These are phyloP conservation scores for Microctenopoma lineatum DNA, from an alignment of 2,797 vertebrate species.

Conservation along the genomic window DNA sequence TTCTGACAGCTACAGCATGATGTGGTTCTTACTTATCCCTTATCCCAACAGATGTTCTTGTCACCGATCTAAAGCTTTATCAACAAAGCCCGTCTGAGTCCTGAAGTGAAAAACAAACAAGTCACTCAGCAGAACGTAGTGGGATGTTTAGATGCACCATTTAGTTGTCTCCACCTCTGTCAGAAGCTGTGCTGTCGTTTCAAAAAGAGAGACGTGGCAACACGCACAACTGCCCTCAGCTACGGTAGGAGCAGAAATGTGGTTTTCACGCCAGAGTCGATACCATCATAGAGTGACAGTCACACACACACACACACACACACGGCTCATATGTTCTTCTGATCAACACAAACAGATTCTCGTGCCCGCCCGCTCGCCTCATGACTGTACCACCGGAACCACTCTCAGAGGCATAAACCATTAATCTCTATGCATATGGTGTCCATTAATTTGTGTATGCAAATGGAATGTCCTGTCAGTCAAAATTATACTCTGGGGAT, in stretches of 20 bases:
- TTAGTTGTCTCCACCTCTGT: conserved; percentile 28
- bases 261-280: conserved; percentile 67
- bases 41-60: conserved; percentile 32
- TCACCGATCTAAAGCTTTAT: conserved; percentile 21
- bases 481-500: conserved; percentile 43
- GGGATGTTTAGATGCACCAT: conserved; percentile 14
- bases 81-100: conserved; percentile 15
- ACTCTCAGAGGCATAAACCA: conserved; percentile 63
- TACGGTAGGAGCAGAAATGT: conserved; percentile 53
- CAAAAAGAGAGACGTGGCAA: conserved; percentile 49
- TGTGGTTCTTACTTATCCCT: conserved; percentile 11
- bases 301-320: background rate
- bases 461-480: conserved; percentile 59
- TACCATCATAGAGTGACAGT: too few species aligned
- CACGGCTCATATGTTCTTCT: conserved; percentile 44
- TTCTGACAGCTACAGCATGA: conserved; percentile 15
- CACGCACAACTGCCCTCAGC: conserved; percentile 45
- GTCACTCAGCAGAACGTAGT: background rate
- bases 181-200: conserved; percentile 51
- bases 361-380: conserved; percentile 54
- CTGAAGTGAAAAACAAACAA: conserved; percentile 33
- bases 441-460: conserved; percentile 73
- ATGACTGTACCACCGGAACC: conserved; percentile 53
- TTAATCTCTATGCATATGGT: conserved; percentile 68
- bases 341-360: conserved; percentile 66